phyloP scores from a whole-genome alignment of 2,113 vertebrate genomes.

The Australoheros scitulus region DNA sequence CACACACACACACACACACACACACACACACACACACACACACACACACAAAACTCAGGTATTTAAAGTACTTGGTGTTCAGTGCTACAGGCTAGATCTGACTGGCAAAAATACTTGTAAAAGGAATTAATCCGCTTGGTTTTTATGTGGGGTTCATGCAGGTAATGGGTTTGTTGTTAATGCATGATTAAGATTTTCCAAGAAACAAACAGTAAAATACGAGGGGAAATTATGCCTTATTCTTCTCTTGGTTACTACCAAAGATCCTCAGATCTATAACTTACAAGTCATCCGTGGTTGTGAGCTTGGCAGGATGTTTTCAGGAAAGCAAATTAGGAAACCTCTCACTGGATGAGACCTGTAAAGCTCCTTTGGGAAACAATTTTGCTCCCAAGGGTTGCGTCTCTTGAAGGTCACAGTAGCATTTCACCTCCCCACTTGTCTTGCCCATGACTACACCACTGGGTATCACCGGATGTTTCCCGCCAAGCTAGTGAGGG shows the following conservation, averaged over 20 bases:
- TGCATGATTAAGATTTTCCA: neutral
- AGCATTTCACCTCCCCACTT: slow-evolving; percentile 42
- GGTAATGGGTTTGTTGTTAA: neutral
- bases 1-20: neutral
- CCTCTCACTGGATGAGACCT: slow-evolving; percentile 45
- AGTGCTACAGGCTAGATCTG: neutral
- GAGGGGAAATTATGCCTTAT: neutral
- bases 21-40: too few relatives aligned
- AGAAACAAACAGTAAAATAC: neutral
- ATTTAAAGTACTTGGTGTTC: neutral
- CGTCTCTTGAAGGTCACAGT: slow-evolving; percentile 70
- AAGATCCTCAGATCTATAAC: neutral
- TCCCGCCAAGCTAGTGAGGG: slow-evolving; percentile 15
- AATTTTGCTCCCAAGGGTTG: slow-evolving; percentile 34
- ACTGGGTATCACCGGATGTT: slow-evolving; percentile 37
- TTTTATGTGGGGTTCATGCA: neutral
- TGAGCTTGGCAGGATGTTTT: slow-evolving; percentile 28
- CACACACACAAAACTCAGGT: too few relatives aligned
- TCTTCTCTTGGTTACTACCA: neutral
- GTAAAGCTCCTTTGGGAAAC: slow-evolving; percentile 51
- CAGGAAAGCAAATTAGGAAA: slow-evolving; percentile 44
- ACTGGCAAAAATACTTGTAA: fast-evolving
- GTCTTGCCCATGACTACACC: slow-evolving; percentile 43
- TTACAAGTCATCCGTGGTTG: slow-evolving; percentile 3
- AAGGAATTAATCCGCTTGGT: neutral